Base-by-base conservation (phyloP, 2,888 invertebrate species). In the Calliphora vomitoria region DNA sequence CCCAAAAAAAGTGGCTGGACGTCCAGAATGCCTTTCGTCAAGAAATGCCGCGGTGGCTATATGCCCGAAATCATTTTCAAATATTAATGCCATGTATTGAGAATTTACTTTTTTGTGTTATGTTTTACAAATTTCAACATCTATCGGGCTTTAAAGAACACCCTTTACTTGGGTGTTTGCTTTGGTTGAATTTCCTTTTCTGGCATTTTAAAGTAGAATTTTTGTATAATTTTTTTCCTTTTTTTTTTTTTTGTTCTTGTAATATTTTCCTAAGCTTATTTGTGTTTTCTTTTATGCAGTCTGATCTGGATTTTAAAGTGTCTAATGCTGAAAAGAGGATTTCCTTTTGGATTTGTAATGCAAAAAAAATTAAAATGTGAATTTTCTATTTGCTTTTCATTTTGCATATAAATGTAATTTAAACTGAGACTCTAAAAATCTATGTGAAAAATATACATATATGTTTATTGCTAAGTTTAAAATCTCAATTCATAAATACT, bases 241-340 rank as follows among this genome's bases (percentile, higher is more conserved):
- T 25, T 25, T 25, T 58, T 3, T 6, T 13, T 15, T 31, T 60
- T n/a, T 62, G 1, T 35, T 35, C n/a, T 35, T n/a, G 8, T 35
- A 25, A 58, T 58, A 58, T 62, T 35, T 31, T 62, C 35, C 31
- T 62, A 62, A 62, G 62, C 62, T 62, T 58, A 13, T 55, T 58
- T 58, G 20, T 13, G 11, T 58, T 25, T 25, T 62, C 35, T 31
- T 25, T 38, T 38, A 38, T 62, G 35, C 35, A n/a, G 15, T n/a
- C 15, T n/a, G 31, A 15, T 62, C 35, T 35, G 62, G 15, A 6
- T 62, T 62, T 35, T 35, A 35, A 31, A 62, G 62, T 62, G 15
- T 62, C 31, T 62, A 62, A 62, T 35, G 25, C 62, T 38, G n/a
- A 62, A 44, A 62, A 62, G 13, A 62, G 35, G 35, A 62, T 62